phyloP scores from a whole-genome alignment of 2,888 invertebrate species.

The Drosophila borealis region DNA sequence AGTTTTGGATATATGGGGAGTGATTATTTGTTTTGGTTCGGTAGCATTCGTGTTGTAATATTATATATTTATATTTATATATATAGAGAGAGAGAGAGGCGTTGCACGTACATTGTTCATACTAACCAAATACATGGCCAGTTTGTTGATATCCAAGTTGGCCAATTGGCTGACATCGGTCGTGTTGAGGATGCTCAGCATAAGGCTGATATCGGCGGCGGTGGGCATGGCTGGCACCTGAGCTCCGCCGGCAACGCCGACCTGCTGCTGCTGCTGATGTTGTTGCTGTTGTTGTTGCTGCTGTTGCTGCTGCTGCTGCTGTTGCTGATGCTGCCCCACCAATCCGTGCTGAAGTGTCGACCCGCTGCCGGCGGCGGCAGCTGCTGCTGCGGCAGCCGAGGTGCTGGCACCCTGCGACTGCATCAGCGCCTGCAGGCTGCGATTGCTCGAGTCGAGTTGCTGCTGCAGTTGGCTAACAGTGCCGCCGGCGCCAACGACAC shows the following conservation, averaged over 20 bases:
- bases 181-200: conserved; percentile 85
- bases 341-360: conserved; percentile 54
- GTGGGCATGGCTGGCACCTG: conserved; percentile 84
- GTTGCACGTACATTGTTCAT: conserved; percentile 83
- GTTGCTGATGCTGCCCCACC: conserved; percentile 68
- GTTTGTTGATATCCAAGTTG: conserved; percentile 90
- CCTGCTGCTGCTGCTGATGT: conserved; percentile 64
- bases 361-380: conserved; percentile 62
- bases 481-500: conserved; percentile 45
- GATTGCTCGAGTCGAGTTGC: conserved; percentile 75
- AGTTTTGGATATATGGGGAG: conserved; percentile 6
- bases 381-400: conserved; percentile 82
- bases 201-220: conserved; percentile 85
- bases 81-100: conserved; percentile 9
- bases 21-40: conserved; percentile 10
- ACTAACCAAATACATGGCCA: conserved; percentile 91
- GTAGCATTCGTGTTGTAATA: conserved; percentile 7
- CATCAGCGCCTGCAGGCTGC: conserved; percentile 83
- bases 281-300: conserved; percentile 73
- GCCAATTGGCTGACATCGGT: conserved; percentile 87
- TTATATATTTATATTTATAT: conserved; percentile 16
- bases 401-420: conserved; percentile 81
- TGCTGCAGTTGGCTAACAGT: conserved; percentile 67
- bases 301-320: conserved; percentile 65
- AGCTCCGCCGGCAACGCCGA: conserved; percentile 55